phyloP scores from a whole-genome alignment of 2,113 vertebrate species.

The Amazona vittata region DNA sequence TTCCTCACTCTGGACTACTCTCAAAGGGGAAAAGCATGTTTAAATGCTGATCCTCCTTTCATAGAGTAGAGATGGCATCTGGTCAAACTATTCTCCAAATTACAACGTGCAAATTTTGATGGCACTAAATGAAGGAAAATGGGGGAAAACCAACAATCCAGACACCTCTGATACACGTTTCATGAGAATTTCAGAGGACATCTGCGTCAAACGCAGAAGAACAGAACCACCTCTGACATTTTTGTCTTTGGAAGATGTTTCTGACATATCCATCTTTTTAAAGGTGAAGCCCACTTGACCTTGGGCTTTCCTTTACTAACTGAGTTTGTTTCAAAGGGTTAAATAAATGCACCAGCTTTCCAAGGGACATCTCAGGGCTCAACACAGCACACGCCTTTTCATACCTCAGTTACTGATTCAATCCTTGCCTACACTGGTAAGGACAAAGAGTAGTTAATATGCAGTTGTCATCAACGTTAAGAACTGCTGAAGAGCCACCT shows the following conservation, averaged over 20 bases:
- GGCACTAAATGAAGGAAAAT: background rate
- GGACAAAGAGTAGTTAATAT: background rate
- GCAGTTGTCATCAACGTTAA: background rate
- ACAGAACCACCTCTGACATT: background rate
- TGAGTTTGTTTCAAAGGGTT: background rate
- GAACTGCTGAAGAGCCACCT: background rate
- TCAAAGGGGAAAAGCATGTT: background rate
- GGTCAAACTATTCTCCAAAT: background rate
- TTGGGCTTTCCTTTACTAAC: background rate
- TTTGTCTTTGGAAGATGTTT: background rate
- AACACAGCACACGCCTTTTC: background rate
- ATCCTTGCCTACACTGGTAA: background rate
- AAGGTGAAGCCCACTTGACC: background rate
- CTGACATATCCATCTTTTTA: background rate
- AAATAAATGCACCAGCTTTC: background rate
- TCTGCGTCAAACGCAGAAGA: background rate
- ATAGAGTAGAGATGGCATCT: background rate
- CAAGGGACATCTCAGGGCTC: background rate
- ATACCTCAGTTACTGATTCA: background rate
- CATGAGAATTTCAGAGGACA: background rate
- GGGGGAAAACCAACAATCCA: background rate
- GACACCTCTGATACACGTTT: fast-evolving
- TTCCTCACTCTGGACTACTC: background rate
- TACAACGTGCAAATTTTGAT: background rate
- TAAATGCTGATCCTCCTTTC: background rate